These are phyloP conservation scores for Homarus americanus DNA, from an alignment of 1,140 invertebrate species.

Conservation along the genomic window DNA sequence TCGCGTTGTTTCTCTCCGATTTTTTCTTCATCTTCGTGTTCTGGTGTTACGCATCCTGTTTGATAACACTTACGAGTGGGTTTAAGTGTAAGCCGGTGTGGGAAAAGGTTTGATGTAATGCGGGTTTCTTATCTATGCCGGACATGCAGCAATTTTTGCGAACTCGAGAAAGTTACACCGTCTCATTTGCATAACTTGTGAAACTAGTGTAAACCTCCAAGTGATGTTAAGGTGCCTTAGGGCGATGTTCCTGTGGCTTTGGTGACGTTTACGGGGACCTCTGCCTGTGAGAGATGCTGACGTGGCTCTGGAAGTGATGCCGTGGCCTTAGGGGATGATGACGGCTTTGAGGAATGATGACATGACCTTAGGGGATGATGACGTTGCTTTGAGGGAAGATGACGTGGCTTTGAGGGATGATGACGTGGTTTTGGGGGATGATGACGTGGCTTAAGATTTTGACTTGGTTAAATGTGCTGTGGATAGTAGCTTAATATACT, in stretches of 20 bases:
- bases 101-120: not conserved
- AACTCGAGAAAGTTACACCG: constrained; percentile 4
- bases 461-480: no score
- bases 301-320: not conserved
- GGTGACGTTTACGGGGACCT: not conserved
- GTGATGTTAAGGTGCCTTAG: not conserved
- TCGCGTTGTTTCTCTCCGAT: not conserved
- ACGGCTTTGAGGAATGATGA: not conserved
- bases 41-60: not conserved
- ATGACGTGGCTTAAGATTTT: not conserved
- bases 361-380: not conserved
- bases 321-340: not conserved
- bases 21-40: no score
- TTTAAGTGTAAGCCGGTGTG: not conserved
- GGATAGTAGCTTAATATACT: no score
- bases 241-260: not conserved
- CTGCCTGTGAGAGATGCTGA: not conserved
- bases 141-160: not conserved
- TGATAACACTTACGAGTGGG: no score
- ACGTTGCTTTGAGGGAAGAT: not conserved
- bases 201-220: not conserved
- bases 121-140: not conserved
- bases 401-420: not conserved
- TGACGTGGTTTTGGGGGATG: not conserved
- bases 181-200: constrained; percentile 8